A percentile compares a stretch with the other conserved stretches of the same genome.
Conservation (phyloP, 1,140 invertebrate species). For the Ips nitidus region DNA sequence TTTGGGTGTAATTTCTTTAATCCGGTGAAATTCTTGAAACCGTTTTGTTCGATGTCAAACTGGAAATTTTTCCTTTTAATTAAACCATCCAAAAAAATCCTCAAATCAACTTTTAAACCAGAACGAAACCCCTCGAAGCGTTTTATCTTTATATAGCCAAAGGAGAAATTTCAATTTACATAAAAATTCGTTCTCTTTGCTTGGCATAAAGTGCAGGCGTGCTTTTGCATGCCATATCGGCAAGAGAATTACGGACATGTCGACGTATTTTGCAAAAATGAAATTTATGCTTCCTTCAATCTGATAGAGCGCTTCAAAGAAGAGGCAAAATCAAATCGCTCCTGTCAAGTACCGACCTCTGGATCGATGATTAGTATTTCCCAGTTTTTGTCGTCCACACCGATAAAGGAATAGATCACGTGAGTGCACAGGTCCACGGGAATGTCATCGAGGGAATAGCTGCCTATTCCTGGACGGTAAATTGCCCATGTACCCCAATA, state of each 20-base stretch:
- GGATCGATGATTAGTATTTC: slow-evolving; percentile 77
- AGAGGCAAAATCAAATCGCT: background rate
- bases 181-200: no score
- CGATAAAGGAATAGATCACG: slow-evolving; percentile 88
- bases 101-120: slow-evolving; percentile 39
- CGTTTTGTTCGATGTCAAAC: slow-evolving; percentile 73
- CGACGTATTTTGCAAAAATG: background rate
- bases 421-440: slow-evolving; percentile 83
- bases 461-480: slow-evolving; percentile 78
- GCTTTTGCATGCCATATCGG: background rate
- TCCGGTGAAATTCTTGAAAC: slow-evolving; percentile 80
- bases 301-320: background rate
- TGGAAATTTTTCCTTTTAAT: slow-evolving; percentile 44
- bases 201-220: no score
- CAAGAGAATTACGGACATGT: background rate
- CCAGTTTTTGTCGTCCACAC: slow-evolving; percentile 76
- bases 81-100: background rate
- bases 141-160: slow-evolving; percentile 1
- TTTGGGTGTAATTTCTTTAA: slow-evolving; percentile 71
- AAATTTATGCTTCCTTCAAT: background rate
- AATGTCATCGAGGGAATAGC: slow-evolving; percentile 80
- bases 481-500: slow-evolving; percentile 93
- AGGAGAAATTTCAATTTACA: background rate
- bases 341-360: slow-evolving; percentile 57
- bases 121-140: background rate